Percentiles rank a stretch among this genome's conserved stretches.
Evolutionary conservation across 2,797 vertebrate species (phyloP).

Genomic region (Sphenopsis melanotis): DNA sequence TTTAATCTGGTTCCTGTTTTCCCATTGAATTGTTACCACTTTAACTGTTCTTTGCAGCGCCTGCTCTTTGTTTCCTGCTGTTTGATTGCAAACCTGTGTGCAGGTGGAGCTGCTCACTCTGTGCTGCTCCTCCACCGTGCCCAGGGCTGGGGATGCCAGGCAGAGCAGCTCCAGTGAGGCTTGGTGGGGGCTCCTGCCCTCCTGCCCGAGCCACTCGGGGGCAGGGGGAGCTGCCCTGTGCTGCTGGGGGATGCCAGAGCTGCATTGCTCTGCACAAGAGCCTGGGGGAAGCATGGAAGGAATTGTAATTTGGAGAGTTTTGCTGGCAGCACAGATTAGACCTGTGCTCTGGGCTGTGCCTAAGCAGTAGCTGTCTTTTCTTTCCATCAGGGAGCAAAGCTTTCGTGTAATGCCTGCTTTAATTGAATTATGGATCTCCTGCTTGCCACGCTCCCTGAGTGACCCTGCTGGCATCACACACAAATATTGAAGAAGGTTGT

Average conservation of each 20-base stretch:
- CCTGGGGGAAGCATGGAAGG: neutral
- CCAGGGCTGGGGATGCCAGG: fast-evolving
- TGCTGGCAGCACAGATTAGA: neutral
- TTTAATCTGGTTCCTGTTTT: neutral
- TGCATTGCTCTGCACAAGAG: fast-evolving
- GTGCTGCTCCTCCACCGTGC: neutral
- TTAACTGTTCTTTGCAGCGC: fast-evolving
- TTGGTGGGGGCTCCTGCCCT: neutral
- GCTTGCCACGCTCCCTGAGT: neutral
- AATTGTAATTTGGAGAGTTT: neutral
- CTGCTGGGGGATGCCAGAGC: no score
- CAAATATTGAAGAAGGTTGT: neutral
- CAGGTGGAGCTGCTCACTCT: fast-evolving
- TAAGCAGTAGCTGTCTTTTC: neutral
- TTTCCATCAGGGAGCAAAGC: neutral
- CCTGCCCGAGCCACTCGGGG: fast-evolving
- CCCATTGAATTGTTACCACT: neutral
- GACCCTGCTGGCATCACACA: neutral
- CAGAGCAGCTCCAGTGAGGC: fast-evolving
- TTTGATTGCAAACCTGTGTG: neutral
- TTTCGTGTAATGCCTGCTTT: neutral
- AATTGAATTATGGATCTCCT: neutral
- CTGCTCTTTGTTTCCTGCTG: neutral
- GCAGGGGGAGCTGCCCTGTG: neutral
- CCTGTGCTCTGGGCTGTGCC: neutral